Percentiles rank a stretch among this genome's conserved stretches.
These are phyloP conservation scores for Neolamprologus sp. DNA, from an alignment of 2,113 vertebrate species.

Conservation along the genomic window DNA sequence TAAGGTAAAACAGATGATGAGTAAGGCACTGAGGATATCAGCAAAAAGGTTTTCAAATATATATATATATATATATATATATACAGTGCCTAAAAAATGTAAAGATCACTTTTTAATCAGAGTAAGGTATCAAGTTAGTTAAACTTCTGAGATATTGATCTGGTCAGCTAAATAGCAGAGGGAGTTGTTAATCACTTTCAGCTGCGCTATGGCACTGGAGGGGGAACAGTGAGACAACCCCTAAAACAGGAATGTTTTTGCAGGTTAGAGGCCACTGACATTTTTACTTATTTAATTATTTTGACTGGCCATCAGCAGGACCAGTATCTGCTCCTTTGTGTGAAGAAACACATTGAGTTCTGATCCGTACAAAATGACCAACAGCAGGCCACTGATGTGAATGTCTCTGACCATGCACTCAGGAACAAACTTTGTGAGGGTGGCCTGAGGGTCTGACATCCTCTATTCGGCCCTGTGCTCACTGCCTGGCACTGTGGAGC, in stretches of 20 bases:
- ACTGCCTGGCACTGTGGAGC: not conserved
- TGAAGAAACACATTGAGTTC: not conserved
- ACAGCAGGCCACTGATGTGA: not conserved
- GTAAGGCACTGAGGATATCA: not conserved
- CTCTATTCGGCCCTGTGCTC: not conserved
- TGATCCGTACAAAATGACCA: not conserved
- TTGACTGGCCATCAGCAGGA: not conserved
- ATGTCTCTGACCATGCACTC: not conserved
- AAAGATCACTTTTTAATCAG: not conserved
- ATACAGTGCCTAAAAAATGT: not conserved
- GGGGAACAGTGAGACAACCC: not conserved
- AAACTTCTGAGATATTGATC: not conserved
- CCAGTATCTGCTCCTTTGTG: not conserved
- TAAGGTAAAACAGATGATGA: not conserved
- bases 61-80: not conserved
- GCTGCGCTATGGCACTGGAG: not conserved
- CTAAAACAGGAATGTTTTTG: not conserved
- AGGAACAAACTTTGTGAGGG: not conserved
- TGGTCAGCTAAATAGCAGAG: not conserved
- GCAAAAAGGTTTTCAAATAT: not conserved
- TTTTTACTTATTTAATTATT: not conserved
- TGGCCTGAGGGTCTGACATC: not conserved
- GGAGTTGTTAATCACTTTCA: not conserved
- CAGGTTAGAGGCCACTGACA: not conserved
- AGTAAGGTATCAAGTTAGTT: not conserved